These are phyloP conservation scores for Scyliorhinus canicula DNA, from an alignment of 2,797 vertebrate species.

Conservation along the genomic window DNA sequence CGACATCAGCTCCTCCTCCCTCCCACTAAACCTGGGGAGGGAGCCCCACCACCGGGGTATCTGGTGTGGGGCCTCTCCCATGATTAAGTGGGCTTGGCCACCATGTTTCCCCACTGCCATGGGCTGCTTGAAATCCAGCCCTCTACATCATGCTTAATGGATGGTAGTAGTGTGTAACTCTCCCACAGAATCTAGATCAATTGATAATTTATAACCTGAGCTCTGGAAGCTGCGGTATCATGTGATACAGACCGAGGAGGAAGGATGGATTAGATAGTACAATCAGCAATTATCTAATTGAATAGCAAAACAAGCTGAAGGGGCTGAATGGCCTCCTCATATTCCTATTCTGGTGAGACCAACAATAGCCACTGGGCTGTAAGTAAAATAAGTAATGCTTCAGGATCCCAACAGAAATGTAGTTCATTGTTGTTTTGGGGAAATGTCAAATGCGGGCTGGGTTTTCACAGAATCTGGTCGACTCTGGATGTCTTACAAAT, in stretches of 20 bases:
- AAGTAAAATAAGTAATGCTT: background rate
- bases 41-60: no score
- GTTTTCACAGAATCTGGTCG: no score
- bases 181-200: background rate
- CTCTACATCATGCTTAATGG: background rate
- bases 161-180: background rate
- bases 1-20: no score
- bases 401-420: background rate
- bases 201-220: background rate
- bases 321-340: background rate
- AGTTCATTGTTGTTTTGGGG: background rate
- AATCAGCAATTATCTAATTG: background rate
- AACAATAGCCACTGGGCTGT: background rate
- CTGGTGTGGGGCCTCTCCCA: no score
- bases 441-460: background rate
- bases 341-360: background rate
- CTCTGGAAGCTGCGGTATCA: no score
- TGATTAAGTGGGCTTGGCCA: no score
- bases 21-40: no score
- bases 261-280: background rate
- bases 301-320: background rate
- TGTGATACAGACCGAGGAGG: no score
- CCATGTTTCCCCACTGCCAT: no score
- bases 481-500: no score
- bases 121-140: no score